Evolutionary conservation across 2,113 vertebrate species (phyloP).

Genomic region (Tapirus terrestris): DNA sequence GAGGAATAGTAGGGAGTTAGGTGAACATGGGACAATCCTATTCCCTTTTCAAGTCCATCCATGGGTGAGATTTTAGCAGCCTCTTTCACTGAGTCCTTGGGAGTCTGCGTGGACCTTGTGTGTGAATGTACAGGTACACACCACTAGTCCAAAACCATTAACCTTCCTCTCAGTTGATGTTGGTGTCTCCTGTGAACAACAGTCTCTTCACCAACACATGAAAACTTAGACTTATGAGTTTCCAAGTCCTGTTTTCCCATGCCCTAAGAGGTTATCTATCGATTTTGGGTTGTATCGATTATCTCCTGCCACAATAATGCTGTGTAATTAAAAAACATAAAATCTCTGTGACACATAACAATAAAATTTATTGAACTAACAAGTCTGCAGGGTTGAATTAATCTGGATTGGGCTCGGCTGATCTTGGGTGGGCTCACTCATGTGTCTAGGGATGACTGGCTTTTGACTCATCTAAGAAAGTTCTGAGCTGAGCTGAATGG

Average conservation of each 20-base stretch:
- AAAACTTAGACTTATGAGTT: neutral
- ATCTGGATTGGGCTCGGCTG: neutral
- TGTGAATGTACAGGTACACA: fast-evolving
- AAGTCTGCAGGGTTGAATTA: neutral
- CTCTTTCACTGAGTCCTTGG: neutral
- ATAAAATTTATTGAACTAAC: neutral
- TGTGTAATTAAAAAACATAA: neutral
- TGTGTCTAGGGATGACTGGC: neutral
- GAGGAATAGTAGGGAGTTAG: neutral
- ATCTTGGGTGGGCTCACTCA: neutral
- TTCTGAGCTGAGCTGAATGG: neutral
- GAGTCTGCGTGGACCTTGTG: fast-evolving
- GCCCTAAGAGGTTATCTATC: neutral
- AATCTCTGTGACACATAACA: neutral
- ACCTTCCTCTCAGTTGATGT: neutral
- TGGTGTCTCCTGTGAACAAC: neutral
- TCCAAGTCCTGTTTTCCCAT: neutral
- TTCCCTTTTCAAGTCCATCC: neutral
- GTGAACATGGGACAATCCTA: neutral
- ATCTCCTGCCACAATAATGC: neutral
- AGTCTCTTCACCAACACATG: too few relatives aligned
- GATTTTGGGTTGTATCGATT: neutral
- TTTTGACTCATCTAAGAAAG: neutral
- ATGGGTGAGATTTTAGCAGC: neutral
- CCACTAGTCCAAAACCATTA: neutral